Evolutionary conservation across 1,140 invertebrate species (phyloP).

Genomic region (Mya arenaria): DNA sequence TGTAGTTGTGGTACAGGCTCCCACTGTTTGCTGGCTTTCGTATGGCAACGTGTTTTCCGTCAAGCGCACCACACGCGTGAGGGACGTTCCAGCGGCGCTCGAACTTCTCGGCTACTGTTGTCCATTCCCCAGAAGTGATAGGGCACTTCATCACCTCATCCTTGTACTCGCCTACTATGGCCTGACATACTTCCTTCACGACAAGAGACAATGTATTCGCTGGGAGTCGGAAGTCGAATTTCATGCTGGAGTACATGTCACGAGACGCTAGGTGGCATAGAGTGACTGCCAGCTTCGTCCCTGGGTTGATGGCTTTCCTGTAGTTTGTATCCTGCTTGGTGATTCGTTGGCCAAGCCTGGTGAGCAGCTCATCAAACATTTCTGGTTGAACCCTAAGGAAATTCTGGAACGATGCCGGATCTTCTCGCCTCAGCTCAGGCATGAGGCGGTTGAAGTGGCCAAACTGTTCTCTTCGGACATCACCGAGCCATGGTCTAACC

Average conservation of each 20-base stretch:
- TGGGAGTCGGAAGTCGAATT: conserved; percentile 12
- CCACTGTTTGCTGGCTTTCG: conserved; percentile 47
- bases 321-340: conserved; percentile 31
- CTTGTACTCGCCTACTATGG: conserved; percentile 47
- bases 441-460: not conserved
- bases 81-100: conserved; percentile 42
- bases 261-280: not conserved
- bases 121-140: conserved; percentile 43
- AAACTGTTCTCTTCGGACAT: conserved; percentile 1
- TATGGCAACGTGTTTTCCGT: conserved; percentile 55
- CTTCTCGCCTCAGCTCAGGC: conserved; percentile 15
- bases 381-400: not conserved
- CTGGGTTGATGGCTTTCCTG: conserved; percentile 35
- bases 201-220: conserved; percentile 6
- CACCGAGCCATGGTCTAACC: conserved; percentile 19
- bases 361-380: conserved; percentile 29
- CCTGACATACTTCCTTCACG: conserved; percentile 39
- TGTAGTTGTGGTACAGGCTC: conserved; percentile 50
- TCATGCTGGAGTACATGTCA: conserved; percentile 15
- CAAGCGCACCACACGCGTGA: conserved; percentile 50
- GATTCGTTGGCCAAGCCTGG: conserved; percentile 34
- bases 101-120: conserved; percentile 17
- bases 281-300: conserved; percentile 22
- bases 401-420: conserved; percentile 11
- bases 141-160: conserved; percentile 24